A percentile compares a stretch with the other conserved stretches of the same genome.
phyloP scores from a whole-genome alignment of 2,888 invertebrate species.

The Chymomyza caudatula region DNA sequence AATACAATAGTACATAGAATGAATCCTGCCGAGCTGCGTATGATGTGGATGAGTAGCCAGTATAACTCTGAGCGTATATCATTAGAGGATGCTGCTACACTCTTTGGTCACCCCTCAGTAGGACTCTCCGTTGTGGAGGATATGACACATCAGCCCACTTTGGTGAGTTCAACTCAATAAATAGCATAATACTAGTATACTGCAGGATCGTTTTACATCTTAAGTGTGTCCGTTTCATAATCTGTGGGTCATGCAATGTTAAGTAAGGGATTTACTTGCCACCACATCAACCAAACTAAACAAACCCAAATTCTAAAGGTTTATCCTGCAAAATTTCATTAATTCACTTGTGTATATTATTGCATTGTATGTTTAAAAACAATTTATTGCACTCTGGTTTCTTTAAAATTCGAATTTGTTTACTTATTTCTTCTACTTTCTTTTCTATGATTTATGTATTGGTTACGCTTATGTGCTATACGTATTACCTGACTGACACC shows the following conservation, averaged over 20 bases:
- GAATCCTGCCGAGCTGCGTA: slow-evolving; percentile 72
- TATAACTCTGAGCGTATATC: slow-evolving; percentile 77
- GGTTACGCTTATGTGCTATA: slow-evolving; percentile 56
- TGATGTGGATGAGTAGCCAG: slow-evolving; percentile 84
- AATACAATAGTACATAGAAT: slow-evolving; percentile 38
- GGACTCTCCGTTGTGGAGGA: slow-evolving; percentile 81
- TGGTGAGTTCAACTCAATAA: slow-evolving; percentile 76
- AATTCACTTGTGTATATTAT: not conserved
- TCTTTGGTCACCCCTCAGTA: slow-evolving; percentile 79
- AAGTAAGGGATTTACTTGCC: slow-evolving; percentile 13
- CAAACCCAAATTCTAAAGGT: slow-evolving; percentile 36
- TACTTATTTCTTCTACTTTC: slow-evolving; percentile 74
- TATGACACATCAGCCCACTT: slow-evolving; percentile 79
- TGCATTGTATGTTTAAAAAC: not conserved
- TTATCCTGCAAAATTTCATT: not conserved
- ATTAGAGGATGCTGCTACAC: slow-evolving; percentile 76
- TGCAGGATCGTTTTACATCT: not conserved
- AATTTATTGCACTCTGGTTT: slow-evolving; percentile 34
- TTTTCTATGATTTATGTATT: slow-evolving; percentile 72
- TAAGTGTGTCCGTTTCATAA: not conserved
- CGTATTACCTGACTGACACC: slow-evolving; percentile 43
- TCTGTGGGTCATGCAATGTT: not conserved
- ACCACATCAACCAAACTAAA: slow-evolving; percentile 22
- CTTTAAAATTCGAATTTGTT: slow-evolving; percentile 62
- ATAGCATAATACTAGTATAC: not conserved